Evolutionary conservation across 2,888 invertebrate species (phyloP).

Genomic region (Axea sp.): DNA sequence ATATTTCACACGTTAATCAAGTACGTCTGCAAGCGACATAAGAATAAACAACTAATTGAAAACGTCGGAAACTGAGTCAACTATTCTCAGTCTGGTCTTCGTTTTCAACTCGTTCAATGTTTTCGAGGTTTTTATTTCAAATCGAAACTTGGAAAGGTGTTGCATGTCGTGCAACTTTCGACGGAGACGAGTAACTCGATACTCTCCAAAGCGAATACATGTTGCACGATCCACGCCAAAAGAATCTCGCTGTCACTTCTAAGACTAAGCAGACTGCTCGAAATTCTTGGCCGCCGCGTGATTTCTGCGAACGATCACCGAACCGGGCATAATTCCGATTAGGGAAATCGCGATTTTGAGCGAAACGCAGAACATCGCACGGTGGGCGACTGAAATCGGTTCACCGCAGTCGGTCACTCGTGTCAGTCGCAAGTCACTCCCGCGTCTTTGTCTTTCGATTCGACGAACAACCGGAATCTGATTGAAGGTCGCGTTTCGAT

Average conservation of each 20-base stretch:
- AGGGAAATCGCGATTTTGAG: conserved; percentile 32
- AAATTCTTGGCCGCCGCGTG: conserved; percentile 21
- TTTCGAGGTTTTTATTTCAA: conserved; percentile 41
- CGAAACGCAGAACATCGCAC: conserved; percentile 2
- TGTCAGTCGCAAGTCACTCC: conserved; percentile 20
- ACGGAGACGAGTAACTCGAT: conserved; percentile 58
- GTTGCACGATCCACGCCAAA: conserved; percentile 42
- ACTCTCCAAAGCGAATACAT: conserved; percentile 44
- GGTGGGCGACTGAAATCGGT: conserved; percentile 33
- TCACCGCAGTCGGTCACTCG: too few species aligned
- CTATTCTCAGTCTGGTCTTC: conserved; percentile 12
- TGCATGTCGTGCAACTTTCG: conserved; percentile 58
- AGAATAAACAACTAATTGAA: too few species aligned
- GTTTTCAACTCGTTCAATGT: conserved; percentile 41
- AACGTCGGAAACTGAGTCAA: too few species aligned
- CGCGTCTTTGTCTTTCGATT: conserved; percentile 18
- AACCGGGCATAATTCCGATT: conserved; percentile 42
- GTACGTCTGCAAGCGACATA: too few species aligned
- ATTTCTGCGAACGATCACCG: conserved; percentile 37
- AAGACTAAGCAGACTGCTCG: conserved; percentile 24
- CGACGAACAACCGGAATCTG: conserved; percentile 28
- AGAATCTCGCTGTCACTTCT: conserved; percentile 26
- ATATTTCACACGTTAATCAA: too few species aligned
- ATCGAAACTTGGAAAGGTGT: conserved; percentile 52
- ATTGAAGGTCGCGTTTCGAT: conserved; percentile 38